Conservation (phyloP, 2,113 vertebrate species). For the Limnothrissa miodon region DNA sequence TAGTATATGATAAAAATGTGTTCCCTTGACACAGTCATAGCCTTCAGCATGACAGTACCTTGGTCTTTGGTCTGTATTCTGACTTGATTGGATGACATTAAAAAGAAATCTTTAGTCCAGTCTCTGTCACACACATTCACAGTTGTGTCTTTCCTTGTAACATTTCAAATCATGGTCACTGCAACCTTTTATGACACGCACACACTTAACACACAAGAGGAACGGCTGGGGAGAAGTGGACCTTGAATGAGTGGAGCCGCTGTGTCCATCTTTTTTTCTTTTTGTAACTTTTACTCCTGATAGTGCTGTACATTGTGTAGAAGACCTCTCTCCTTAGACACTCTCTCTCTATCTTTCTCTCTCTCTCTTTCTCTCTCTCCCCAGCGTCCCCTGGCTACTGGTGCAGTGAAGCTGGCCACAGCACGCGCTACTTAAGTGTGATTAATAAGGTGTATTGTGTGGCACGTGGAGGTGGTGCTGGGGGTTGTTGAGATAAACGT, state of each 20-base stretch:
- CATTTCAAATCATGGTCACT: not conserved
- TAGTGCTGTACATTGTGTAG: not conserved
- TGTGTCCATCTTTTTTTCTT: not conserved
- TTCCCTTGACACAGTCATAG: not conserved
- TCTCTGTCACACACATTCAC: not conserved
- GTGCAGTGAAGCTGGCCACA: conserved; percentile 58
- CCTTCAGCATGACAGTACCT: not conserved
- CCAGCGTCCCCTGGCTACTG: conserved; percentile 21
- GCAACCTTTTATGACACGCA: not conserved
- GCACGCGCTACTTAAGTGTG: conserved; percentile 72
- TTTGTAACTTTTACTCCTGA: conserved; percentile 9
- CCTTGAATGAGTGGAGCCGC: conserved; percentile 1
- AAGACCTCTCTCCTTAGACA: not conserved
- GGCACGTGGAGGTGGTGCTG: conserved; percentile 44
- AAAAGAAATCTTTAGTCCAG: not conserved
- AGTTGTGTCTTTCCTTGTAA: not conserved
- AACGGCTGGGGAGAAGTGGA: not conserved
- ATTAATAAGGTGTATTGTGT: conserved; percentile 72
- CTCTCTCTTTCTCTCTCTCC: conserved; percentile 21
- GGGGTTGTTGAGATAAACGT: conserved; percentile 71
- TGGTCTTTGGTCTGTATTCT: not conserved
- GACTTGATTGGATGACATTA: not conserved
- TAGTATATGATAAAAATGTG: not conserved
- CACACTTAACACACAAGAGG: not conserved
- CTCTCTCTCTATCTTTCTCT: not conserved